A percentile compares a stretch with the other conserved stretches of the same genome.
Conservation (phyloP, 2,113 vertebrate species). For the Ophthalmolycus amberensis region DNA sequence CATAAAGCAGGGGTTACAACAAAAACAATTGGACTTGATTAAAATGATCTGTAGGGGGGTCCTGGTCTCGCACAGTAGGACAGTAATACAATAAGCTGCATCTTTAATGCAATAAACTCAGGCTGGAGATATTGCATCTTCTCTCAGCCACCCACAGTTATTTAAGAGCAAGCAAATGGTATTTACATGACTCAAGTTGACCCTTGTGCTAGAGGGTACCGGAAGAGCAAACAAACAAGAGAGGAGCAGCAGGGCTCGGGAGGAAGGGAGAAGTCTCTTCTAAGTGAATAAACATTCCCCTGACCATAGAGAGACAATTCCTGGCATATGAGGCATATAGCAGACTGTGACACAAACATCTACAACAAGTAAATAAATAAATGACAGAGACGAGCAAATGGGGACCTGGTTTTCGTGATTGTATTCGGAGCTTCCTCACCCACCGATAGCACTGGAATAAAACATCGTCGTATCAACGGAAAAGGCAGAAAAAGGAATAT, state of each 20-base stretch:
- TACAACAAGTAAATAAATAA: constrained; percentile 25
- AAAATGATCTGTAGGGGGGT: constrained; percentile 27
- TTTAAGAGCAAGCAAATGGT: constrained; percentile 53
- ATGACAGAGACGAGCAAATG: constrained; percentile 2
- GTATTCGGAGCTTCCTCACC: not conserved
- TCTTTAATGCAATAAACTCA: constrained; percentile 61
- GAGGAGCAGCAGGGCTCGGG: constrained; percentile 6
- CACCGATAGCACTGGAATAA: constrained; percentile 5
- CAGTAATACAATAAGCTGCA: constrained; percentile 60
- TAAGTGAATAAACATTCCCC: constrained; percentile 36
- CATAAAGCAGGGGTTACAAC: constrained; percentile 19
- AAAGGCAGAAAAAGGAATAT: not conserved
- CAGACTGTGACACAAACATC: constrained; percentile 3
- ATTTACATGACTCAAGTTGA: constrained; percentile 68
- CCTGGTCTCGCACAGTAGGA: constrained; percentile 10
- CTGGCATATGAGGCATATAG: not conserved
- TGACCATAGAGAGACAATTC: constrained; percentile 30
- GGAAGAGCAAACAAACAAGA: constrained; percentile 63
- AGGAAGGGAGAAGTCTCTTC: constrained; percentile 38
- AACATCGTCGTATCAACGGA: constrained; percentile 13
- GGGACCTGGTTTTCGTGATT: constrained; percentile 8
- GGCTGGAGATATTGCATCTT: constrained; percentile 33
- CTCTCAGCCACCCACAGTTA: constrained; percentile 28
- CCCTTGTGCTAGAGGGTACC: constrained; percentile 49
- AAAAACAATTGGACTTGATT: constrained; percentile 32